A percentile compares a stretch with the other conserved stretches of the same genome.
phyloP scores from a whole-genome alignment of 2,113 vertebrate species.

The Holacanthus passer region DNA sequence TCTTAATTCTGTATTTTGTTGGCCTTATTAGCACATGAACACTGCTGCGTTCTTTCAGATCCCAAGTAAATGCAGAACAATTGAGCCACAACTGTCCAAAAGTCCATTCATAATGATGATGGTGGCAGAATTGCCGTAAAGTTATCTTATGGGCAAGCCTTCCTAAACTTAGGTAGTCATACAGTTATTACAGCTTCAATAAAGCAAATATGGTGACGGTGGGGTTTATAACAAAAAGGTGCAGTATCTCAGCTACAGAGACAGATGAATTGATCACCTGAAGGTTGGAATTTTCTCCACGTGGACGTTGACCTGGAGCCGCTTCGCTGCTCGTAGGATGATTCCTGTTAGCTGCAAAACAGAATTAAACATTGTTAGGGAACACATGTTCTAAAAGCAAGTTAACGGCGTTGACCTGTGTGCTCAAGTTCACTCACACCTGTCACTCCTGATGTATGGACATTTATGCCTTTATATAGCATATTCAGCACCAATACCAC shows the following conservation, averaged over 20 bases:
- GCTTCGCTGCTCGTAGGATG: constrained; percentile 89
- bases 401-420: not conserved
- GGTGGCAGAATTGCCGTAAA: constrained; percentile 57
- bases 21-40: not conserved
- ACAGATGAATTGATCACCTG: constrained; percentile 81
- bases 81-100: constrained; percentile 56
- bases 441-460: not conserved
- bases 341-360: constrained; percentile 91
- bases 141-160: constrained; percentile 11
- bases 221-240: not conserved
- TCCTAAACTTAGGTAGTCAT: not conserved
- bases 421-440: not conserved
- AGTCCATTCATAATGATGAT: constrained; percentile 66
- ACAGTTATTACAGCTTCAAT: not conserved
- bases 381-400: not conserved
- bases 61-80: constrained; percentile 16
- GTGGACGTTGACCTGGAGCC: constrained; percentile 91
- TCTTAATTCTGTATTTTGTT: not conserved
- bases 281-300: constrained; percentile 86
- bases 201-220: not conserved
- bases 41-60: constrained; percentile 9
- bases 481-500: not conserved
- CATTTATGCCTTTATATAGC: not conserved
- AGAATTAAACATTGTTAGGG: constrained; percentile 2
- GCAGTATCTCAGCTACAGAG: not conserved